Conservation (phyloP, 2,888 invertebrate species). For the Tetheella fluctuosa region DNA sequence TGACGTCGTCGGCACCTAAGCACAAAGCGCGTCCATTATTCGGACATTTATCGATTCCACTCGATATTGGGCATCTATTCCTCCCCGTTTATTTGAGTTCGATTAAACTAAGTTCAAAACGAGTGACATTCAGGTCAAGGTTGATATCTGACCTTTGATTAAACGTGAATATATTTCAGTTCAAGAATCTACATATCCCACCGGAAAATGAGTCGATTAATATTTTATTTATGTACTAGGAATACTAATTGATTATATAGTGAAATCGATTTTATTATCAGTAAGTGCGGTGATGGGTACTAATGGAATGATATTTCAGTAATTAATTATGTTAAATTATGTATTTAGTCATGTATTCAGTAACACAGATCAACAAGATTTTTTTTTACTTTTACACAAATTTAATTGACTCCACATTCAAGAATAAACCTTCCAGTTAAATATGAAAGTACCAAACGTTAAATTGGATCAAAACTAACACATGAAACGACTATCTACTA, state of each 20-base stretch:
- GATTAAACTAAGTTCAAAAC: conserved; percentile 31
- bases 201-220: conserved; percentile 29
- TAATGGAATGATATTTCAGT: background rate
- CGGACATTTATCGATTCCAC: conserved; percentile 33
- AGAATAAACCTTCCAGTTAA: background rate
- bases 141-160: conserved; percentile 24
- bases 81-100: conserved; percentile 28
- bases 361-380: too few relatives aligned
- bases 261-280: too few relatives aligned
- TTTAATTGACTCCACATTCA: background rate
- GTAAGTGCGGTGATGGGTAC: background rate
- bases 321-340: background rate
- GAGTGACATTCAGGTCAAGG: conserved; percentile 32
- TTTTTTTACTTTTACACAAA: too few relatives aligned
- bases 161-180: conserved; percentile 25
- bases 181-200: conserved; percentile 20
- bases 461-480: conserved; percentile 10
- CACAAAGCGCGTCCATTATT: conserved; percentile 26
- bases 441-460: background rate
- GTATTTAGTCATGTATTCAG: too few relatives aligned
- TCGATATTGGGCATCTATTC: conserved; percentile 34
- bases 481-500: conserved; percentile 1
- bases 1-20: conserved; percentile 31
- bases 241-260: conserved; percentile 16
- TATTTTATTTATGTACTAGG: conserved; percentile 24